phyloP scores from a whole-genome alignment of 2,113 vertebrate genomes.

The Pangasianodon hypophthalmus region DNA sequence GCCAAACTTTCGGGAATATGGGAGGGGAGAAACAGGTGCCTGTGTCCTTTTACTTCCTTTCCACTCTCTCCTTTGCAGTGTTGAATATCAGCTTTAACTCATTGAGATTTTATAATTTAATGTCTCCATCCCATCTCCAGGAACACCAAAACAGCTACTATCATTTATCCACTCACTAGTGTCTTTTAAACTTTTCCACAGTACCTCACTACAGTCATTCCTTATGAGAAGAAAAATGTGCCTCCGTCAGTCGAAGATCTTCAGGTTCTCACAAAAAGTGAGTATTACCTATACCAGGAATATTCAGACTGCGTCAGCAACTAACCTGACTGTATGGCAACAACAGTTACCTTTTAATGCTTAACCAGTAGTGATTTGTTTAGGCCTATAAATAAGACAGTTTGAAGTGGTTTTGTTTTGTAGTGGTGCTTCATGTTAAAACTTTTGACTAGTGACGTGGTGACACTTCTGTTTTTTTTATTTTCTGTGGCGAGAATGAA shows the following conservation, averaged over 20 bases:
- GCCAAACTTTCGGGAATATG: constrained; percentile 92
- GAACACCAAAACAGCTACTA: neutral
- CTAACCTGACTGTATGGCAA: neutral
- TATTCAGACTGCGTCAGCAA: neutral
- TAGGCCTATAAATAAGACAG: neutral
- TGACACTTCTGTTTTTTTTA: neutral
- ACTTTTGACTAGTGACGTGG: neutral
- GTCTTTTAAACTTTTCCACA: constrained; percentile 55
- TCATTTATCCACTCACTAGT: neutral
- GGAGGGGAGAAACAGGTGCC: constrained; percentile 95
- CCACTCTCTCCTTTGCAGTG: neutral
- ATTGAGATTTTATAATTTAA: neutral
- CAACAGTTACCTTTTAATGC: neutral
- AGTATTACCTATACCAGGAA: constrained; percentile 52
- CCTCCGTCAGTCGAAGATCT: constrained; percentile 93
- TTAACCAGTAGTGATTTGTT: neutral
- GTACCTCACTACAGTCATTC: constrained; percentile 97
- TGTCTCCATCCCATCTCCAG: neutral
- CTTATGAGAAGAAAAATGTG: constrained; percentile 91
- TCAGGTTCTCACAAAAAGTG: constrained; percentile 94
- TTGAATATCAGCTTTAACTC: neutral
- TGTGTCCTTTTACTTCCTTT: constrained; percentile 51
- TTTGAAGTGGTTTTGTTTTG: neutral
- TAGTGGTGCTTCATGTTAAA: neutral
- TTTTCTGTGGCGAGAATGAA: neutral